Conservation (phyloP, 2,113 vertebrate genomes). For the Cygnus buccinator region DNA sequence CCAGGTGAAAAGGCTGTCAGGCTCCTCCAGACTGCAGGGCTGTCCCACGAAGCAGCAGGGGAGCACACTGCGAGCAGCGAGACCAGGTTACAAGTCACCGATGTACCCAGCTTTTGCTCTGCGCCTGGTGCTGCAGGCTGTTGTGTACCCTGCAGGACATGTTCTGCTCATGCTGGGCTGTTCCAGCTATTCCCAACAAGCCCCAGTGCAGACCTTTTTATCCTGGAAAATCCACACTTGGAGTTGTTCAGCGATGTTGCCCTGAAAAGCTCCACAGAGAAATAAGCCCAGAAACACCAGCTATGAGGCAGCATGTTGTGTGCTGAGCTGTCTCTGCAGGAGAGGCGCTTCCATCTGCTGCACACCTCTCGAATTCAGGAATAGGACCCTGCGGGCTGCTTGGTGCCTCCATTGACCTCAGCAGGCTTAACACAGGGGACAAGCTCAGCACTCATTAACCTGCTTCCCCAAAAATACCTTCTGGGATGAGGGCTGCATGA, state of each 20-base stretch:
- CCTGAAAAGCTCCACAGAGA: not conserved
- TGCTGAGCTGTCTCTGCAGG: not conserved
- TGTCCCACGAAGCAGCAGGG: not conserved
- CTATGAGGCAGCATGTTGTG: not conserved
- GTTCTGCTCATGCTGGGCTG: not conserved
- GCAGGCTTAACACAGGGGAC: not conserved
- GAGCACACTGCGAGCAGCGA: not conserved
- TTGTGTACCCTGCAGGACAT: not conserved
- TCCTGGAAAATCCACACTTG: not conserved
- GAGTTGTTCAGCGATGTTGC: not conserved
- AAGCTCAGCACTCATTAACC: not conserved
- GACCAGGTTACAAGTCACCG: not conserved
- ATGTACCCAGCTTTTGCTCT: not conserved
- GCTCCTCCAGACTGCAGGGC: not conserved
- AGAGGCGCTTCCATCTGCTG: not conserved
- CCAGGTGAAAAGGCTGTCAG: not conserved
- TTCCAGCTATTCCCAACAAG: not conserved
- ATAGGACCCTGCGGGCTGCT: not conserved
- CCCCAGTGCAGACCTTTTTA: not conserved
- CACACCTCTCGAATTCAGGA: not conserved
- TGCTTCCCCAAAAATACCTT: not conserved
- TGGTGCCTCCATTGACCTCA: not conserved
- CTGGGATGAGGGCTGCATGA: accelerated
- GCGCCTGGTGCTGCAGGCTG: not conserved
- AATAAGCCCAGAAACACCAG: not conserved